A percentile compares a stretch with the other conserved stretches of the same genome.
Conservation (phyloP, 2,113 vertebrate genomes). For the Picathartes gymnocephalus region DNA sequence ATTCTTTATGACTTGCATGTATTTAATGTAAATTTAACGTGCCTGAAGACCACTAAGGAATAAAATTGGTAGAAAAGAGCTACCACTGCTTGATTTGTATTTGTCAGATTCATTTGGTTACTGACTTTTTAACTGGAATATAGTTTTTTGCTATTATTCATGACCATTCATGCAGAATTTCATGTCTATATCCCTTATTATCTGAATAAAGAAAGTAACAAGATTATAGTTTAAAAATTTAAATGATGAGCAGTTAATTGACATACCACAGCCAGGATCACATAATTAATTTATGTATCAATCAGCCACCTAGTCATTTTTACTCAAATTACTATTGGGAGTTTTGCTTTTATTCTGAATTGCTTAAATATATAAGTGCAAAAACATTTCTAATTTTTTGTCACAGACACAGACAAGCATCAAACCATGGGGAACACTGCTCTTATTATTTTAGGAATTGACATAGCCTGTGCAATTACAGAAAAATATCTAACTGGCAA, state of each 20-base stretch:
- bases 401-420: neutral
- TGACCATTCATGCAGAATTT: neutral
- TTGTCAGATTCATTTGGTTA: neutral
- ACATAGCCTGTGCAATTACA: neutral
- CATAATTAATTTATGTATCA: constrained; percentile 14
- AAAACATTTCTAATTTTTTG: neutral
- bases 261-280: neutral
- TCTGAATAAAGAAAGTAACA: neutral
- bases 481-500: neutral
- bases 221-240: neutral
- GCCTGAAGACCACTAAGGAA: neutral
- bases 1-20: neutral
- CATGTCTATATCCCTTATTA: neutral
- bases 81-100: neutral
- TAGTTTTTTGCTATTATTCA: constrained; percentile 3
- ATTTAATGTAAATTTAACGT: neutral
- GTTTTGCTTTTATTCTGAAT: neutral
- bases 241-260: constrained; percentile 29
- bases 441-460: neutral
- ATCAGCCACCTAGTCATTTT: neutral
- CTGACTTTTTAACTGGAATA: constrained; percentile 17
- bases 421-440: neutral
- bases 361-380: neutral
- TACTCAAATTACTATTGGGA: neutral
- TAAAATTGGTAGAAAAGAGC: neutral